Conservation (phyloP, 1,140 invertebrate genomes). For the Onthophagus taurus region DNA sequence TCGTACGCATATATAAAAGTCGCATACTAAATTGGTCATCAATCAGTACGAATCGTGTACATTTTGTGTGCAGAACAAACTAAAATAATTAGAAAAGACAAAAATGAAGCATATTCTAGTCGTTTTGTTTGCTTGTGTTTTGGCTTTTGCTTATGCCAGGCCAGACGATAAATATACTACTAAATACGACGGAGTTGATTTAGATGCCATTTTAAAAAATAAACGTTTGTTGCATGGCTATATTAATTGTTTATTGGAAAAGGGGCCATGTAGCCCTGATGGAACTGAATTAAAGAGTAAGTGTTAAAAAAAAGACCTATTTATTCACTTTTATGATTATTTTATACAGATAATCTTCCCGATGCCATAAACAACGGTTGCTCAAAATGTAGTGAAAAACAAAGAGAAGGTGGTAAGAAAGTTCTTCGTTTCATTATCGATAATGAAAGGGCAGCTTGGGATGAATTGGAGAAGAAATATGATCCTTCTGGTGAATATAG, state of each 20-base stretch:
- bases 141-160: constrained; percentile 5
- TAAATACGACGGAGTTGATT: constrained; percentile 46
- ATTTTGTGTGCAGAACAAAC: no score
- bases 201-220: constrained; percentile 42
- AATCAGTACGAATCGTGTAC: no score
- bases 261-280: constrained; percentile 59
- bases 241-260: constrained; percentile 49
- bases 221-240: constrained; percentile 44
- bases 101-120: no score
- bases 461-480: constrained; percentile 46
- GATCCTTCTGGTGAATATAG: constrained; percentile 45
- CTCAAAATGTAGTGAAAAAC: constrained; percentile 53
- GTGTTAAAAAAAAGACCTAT: constrained; percentile 25
- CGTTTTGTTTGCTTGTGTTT: no score
- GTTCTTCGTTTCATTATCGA: constrained; percentile 50
- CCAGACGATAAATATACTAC: constrained; percentile 40
- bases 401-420: constrained; percentile 53
- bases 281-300: constrained; percentile 59
- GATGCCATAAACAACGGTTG: constrained; percentile 60
- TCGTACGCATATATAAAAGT: no score
- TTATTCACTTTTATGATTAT: constrained; percentile 19
- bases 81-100: no score
- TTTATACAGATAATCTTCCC: no score
- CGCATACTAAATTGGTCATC: no score
- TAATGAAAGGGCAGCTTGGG: constrained; percentile 44